Evolutionary conservation across 2,113 vertebrate genomes (phyloP), one percentile per base, ranked within the genome.

Genomic region (Cervus canadensis): DNA sequence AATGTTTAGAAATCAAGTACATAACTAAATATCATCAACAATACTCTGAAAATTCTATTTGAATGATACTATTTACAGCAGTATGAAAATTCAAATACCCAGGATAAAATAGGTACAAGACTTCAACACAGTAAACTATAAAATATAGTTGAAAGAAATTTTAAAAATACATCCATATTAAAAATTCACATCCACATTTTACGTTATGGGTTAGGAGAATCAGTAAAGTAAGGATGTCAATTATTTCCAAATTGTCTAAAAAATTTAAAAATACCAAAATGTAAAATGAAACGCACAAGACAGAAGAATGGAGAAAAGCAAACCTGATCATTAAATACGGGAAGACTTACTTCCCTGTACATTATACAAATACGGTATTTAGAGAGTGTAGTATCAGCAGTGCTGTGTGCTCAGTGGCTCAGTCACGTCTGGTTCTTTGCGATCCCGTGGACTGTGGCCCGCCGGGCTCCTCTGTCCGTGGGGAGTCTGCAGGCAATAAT

Each of bases 1-100:
- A 54, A 23, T 92, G 12, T 43, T 16, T 92, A 67, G 40, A 83
- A 83, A 64, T 92, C 45, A 83, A 67, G 62, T 92, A 13, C 36
- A 25, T 54, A 40, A 40, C n/a, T 64, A 56, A 83, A 92, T 45
- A 76, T 26, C 43, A 62, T 11, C 25, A 52, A 36, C 3, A 28
- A 30, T 6, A 54, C 62, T 54, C 21, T 23, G 19, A 54, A 48
- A 67, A 82, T 83, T 92, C n/a, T 57, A 64, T 52, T 25, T 83
- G 45, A 92, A 54, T 3, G 1, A 7, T 83, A 33, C 26, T n/a
- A 83, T 50, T 83, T 83, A 64, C 8, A 67, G 30, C 25, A 40
- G 10, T 40, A 67, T 43, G 40, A 92, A 83, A 82, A 40, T 13
- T 28, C 30, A 76, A 43, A 82, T 62, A 40, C 23, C 12, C 6